Evolutionary conservation across 2,888 invertebrate species (phyloP).

Genomic region (Girardia tigrina): DNA sequence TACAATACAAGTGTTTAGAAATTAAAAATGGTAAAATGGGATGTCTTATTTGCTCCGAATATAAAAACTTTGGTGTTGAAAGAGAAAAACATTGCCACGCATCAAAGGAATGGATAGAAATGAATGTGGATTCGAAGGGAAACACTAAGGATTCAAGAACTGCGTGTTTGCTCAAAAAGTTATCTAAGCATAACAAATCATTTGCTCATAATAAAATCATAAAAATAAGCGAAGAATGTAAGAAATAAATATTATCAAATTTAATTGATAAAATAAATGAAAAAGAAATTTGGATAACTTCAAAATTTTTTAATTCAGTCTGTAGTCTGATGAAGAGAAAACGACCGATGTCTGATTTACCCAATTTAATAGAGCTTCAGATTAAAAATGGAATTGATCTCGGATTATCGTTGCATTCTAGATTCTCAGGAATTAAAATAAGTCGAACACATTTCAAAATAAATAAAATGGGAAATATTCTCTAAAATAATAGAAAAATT

Average conservation of each 20-base stretch:
- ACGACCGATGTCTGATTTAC: neutral
- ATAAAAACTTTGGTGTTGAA: no score
- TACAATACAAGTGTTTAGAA: no score
- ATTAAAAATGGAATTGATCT: neutral
- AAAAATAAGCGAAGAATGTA: neutral
- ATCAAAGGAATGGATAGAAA: slow-evolving; percentile 4
- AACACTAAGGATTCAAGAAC: neutral
- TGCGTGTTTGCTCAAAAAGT: neutral
- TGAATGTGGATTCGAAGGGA: neutral
- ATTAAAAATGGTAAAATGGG: no score
- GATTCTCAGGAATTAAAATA: slow-evolving; percentile 1
- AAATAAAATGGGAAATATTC: neutral
- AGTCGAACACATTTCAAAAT: neutral
- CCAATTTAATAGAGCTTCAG: neutral
- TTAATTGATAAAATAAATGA: neutral
- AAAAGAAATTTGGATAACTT: slow-evolving; percentile 13
- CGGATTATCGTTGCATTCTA: neutral
- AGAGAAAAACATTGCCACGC: neutral
- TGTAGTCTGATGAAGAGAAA: slow-evolving; percentile 1
- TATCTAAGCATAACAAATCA: slow-evolving; percentile 5
- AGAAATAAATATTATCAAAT: neutral
- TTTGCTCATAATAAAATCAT: slow-evolving; percentile 12
- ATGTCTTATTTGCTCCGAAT: no score
- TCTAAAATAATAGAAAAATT: neutral
- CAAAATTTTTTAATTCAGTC: slow-evolving; percentile 18